Evolutionary conservation across 2,888 invertebrate genomes (phyloP), one percentile per base, ranked within the genome.

Genomic region (Sicus ferrugineus): DNA sequence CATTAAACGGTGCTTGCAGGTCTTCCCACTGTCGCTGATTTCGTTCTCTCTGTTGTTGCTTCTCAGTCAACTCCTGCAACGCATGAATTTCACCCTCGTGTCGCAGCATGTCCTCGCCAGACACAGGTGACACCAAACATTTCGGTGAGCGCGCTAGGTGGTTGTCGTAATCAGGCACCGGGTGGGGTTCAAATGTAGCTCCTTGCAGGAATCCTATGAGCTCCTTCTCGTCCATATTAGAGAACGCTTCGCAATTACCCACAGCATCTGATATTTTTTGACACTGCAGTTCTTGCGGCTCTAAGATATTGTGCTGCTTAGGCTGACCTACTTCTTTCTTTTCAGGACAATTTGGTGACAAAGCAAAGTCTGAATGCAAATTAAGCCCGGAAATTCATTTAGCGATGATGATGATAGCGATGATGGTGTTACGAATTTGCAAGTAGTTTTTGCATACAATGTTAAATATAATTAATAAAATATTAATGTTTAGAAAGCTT

Each of bases 101-200:
- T 3, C 67, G 63, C 1, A 71, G 14, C 30, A 76, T 67, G 7
- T 73, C 72, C 2, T 66, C 67, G n/a, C 72, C 66, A 1, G 76
- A 74, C 62, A 74, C 69, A 3, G 75, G 75, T 0, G 76, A 73
- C 2, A 77, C 65, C 4, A 75, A 68, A 0, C 77, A 69, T 19
- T 77, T 76, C 0, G 79, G 77, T 16, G 78, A 77, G 62, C 76
- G 74, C 7, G 74, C 73, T 9, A 78, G 61, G 61, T 76, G 76
- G 62, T 72, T 73, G 6, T 72, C 69, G 30, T 73, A 74, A 16
- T 75, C 72, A 54, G 75, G 73, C 7, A 70, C 46, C n/a, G 52
- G 28, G 6, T 28, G 50, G n/a, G 30, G 67, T 21, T 6, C 30
- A 14, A 48, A 26, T 23, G 11, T 26, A 26, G 42, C 56, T 2